Base-by-base conservation (phyloP, 2,888 invertebrate genomes). In the Allophyes oxyacanthae region DNA sequence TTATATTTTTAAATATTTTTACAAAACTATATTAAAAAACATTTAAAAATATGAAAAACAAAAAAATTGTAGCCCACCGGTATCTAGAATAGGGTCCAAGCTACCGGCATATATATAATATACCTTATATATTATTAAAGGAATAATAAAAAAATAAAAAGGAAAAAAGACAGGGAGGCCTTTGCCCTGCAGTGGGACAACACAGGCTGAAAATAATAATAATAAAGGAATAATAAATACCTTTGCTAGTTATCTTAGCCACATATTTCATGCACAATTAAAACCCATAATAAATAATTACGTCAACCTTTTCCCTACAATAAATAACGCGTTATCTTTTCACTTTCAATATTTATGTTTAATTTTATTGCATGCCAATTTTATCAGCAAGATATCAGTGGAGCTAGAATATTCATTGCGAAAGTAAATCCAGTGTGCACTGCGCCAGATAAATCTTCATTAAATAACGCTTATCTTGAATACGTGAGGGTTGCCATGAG, bases 401-500 rank as follows among this genome's bases (percentile, higher is more conserved):
- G 61, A 44, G 32, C 60, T 70, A 56, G 78, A 79, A 81, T 81
- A 84, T 84, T 84, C 83, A 84, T 84, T 82, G 83, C 73, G 57
- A 68, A 72, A 81, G 79, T 79, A 83, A 82, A 83, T 78, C 78
- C 78, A 64, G 65, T 58, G 76, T 81, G 83, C 83, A 79, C 70
- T 66, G 72, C 61, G 68, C 74, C 52, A 80, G 82, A 84, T 84
- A 83, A 82, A 84, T 84, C 83, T 84, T 83, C 84, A 84, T 84
- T 84, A 84, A 82, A 84, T 82, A 83, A 76, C 78, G 82, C 79
- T 84, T 84, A 84, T 82, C 83, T 82, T 74, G 72, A 70, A 61
- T 69, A 64, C 58, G 63, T 52, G 60, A 64, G 56, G 61, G 65
- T 61, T 46, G 45, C 79, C 61, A 70, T 64, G 65, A 25, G 50